Evolutionary conservation across 2,113 vertebrate species (phyloP), one percentile per base, ranked within the genome.

Genomic region (Misgurnus mizolepis): DNA sequence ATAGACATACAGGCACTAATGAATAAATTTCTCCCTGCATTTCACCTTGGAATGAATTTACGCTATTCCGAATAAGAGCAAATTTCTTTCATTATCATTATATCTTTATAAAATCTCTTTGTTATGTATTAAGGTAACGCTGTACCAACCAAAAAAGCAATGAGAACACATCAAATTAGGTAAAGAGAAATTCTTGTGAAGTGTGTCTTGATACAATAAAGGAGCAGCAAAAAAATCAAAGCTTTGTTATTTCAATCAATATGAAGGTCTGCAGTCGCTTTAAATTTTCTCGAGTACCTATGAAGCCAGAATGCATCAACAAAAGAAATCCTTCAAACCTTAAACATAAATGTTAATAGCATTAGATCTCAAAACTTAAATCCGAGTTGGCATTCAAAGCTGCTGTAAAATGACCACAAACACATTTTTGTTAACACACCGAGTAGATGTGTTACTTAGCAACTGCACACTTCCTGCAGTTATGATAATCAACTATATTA

Each of bases 41-140:
- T 85, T 83, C 56, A 60, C 79, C 65, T 87, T 88, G 85, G 87
- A 88, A 65, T 58, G 73, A 81, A 43, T 50, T 85, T 87, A 18
- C 60, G 15, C 27, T 82, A 79, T 74, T 84, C 85, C 75, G 40
- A 67, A 47, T 53, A 55, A 74, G 82, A 83, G 69, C 86, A 82
- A 89, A 91, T 89, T 89, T 86, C 84, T 86, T 86, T 22, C 22
- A 22, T 22, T 22, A 22, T 22, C 22, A 22, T 22, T 22, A 22
- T 22, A 85, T 86, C 82, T 85, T 61, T 74, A 69, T 80, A 22
- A 78, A 81, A 64, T 78, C 74, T 75, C 55, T 78, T 83, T 67
- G 69, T 27, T 62, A 81, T 34, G 27, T 56, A 64, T 70, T 22
- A 50, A 66, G 58, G 34, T 68, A 71, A 60, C 72, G 80, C 80